These are phyloP conservation scores for Melospiza melodia DNA, from an alignment of 2,113 vertebrate genomes.

Conservation along the genomic window DNA sequence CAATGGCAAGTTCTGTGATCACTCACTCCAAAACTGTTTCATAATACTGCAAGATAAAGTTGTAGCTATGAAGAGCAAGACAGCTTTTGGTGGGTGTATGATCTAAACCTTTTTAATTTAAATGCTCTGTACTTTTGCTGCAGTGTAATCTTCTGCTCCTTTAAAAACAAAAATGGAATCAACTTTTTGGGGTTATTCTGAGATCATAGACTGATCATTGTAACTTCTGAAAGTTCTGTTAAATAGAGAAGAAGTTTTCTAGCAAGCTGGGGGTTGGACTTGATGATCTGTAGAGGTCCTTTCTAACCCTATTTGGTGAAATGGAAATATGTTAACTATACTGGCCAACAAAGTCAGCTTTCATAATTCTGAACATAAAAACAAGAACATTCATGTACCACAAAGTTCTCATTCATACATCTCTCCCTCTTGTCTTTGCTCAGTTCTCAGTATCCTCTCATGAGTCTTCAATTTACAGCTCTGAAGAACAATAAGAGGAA, in stretches of 20 bases:
- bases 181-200: not conserved
- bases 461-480: not conserved
- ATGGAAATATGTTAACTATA: not conserved
- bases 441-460: not conserved
- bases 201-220: not conserved
- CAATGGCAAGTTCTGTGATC: not conserved
- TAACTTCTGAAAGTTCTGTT: not conserved
- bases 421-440: not conserved
- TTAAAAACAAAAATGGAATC: not conserved
- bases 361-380: not conserved
- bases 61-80: not conserved
- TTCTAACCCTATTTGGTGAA: not conserved
- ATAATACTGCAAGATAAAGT: not conserved
- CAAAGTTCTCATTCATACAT: not conserved
- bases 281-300: not conserved
- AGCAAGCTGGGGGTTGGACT: not conserved
- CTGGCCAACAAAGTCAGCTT: not conserved
- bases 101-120: not conserved
- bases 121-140: not conserved
- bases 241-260: not conserved
- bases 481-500: not conserved
- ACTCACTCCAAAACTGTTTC: not conserved
- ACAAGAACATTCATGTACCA: not conserved
- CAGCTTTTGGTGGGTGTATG: not conserved
- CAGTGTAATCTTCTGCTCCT: not conserved